Evolutionary conservation across 2,888 invertebrate species (phyloP), one percentile per base, ranked within the genome.

Genomic region (Chymomyza amoena): DNA sequence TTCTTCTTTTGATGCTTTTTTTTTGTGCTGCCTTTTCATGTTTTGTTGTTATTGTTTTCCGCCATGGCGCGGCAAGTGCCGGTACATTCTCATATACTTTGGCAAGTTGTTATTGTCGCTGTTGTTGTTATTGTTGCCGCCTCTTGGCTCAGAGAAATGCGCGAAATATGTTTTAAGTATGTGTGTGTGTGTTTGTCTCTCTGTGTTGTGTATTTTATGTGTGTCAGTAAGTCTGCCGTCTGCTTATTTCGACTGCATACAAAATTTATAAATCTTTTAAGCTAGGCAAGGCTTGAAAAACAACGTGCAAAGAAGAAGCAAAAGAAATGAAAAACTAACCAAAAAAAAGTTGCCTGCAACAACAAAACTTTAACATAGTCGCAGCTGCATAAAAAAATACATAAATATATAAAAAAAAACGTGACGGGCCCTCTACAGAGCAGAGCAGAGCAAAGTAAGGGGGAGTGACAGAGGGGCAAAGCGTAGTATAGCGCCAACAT

Each of bases 11-110:
- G 54, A 51, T 68, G 52, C 66, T 60, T 32, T 36, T 60, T 65
- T 54, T 71, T 73, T 72, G 66, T 77, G 70, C 69, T 66, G 76
- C 73, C 70, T 72, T 71, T 77, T 76, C 73, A 68, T 78, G 79
- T 73, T 83, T 79, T 84, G 82, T 84, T 82, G 75, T 85, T 80
- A 78, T 87, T 87, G 86, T 78, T 87, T 87, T 78, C 74, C 70
- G 74, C 77, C 73, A 75, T 36, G 39, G 39, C 16, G 71, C 69
- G 39, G 50, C 62, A 62, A 62, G 50, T 77, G 76, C 75, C 73
- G 77, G 75, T 25, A 57, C 57, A 20, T 57, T 84, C 54, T 20
- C 18, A 54, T n/a, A 45, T 45, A 45, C 39, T 45, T 45, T 45
- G 82, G 39, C 80, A 75, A 77, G 83, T 71, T 87, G 32, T 32